Base-by-base conservation (phyloP, 1,140 invertebrate genomes). In the Leptestheria dahalacensis region DNA sequence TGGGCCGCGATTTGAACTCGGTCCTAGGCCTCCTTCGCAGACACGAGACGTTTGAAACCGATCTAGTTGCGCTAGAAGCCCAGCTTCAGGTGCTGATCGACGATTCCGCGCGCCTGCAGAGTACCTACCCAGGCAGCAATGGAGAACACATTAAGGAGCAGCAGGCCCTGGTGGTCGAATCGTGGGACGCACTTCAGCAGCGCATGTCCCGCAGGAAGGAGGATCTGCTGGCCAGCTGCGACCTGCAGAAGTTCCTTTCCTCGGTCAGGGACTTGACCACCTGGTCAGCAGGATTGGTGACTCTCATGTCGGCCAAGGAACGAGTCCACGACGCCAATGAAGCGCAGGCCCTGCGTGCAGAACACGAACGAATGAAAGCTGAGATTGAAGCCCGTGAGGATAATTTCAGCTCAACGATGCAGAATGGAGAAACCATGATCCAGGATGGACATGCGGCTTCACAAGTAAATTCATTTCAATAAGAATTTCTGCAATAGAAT, bases 31-130 rank as follows among this genome's bases (percentile, higher is more conserved):
- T 93, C 54, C 78, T 91, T 3, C 76, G 91, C 61, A 83, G 88
- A 65, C 93, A 97, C 69, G 91, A 97, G 74, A 85, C 86, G 2
- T 91, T 95, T 68, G 92, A 97, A 72, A 96, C 94, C 71, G 94
- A 98, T 72, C 71, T 97, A 12, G 82, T 94, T 2, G 92, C 91
- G 0, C 73, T 97, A 2, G 92, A 97, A 70, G 91, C 90, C 0
- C 92, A 96, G 71, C 74, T 97, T 10, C 86, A 91, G 75, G 78
- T 86, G 1, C 74, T 98, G 0, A 83, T 96, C 3, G 92, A 97
- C 68, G 94, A 97, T 69, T 89, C 91, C 0, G 81, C 82, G 0
- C 79, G 88, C 59, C 77, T 99, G 29, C 88, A 94, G 71, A 77
- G 80, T 4, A 75, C 87, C 9, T 98, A 97, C 75, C 93, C 93